Percentiles rank a stretch among this genome's conserved stretches.
These are phyloP conservation scores for Nothobranchius furzeri DNA, from an alignment of 2,113 vertebrate genomes.

Conservation along the genomic window DNA sequence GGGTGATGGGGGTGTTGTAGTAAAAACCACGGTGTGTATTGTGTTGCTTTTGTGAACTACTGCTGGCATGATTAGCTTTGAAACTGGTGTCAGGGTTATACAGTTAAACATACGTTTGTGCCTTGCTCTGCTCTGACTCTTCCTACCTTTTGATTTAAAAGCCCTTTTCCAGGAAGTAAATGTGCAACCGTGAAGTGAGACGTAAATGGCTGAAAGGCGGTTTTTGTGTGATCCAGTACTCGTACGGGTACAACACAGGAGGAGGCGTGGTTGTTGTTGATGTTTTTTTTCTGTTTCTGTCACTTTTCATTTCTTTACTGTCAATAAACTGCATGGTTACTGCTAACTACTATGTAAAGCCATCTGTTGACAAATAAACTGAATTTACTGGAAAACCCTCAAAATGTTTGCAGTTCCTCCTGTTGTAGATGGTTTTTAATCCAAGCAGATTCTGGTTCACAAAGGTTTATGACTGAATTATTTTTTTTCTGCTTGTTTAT, in stretches of 20 bases:
- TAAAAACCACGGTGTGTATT: constrained; percentile 69
- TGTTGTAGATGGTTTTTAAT: no score
- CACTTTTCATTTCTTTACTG: constrained; percentile 84
- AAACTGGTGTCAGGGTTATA: constrained; percentile 56
- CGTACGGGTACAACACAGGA: constrained; percentile 77
- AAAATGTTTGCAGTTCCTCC: no score
- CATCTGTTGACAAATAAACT: constrained; percentile 89
- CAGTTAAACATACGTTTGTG: constrained; percentile 86
- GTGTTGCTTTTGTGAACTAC: constrained; percentile 40
- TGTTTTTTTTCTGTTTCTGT: constrained; percentile 80
- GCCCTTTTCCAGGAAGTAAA: constrained; percentile 83
- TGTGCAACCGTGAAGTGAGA: constrained; percentile 51
- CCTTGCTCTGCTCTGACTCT: constrained; percentile 88
- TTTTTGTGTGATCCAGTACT: constrained; percentile 86
- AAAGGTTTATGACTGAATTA: no score
- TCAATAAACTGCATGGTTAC: constrained; percentile 92
- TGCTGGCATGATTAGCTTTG: constrained; percentile 72
- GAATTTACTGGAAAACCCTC: constrained; percentile 82
- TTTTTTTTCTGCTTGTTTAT: no score
- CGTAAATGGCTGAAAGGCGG: constrained; percentile 37
- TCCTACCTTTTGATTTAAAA: constrained; percentile 88
- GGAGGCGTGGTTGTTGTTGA: constrained; percentile 89
- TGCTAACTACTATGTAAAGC: constrained; percentile 73
- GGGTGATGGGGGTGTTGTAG: constrained; percentile 65
- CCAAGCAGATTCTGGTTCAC: no score